phyloP scores from a whole-genome alignment of 2,797 vertebrate species.

The Falco biarmicus region DNA sequence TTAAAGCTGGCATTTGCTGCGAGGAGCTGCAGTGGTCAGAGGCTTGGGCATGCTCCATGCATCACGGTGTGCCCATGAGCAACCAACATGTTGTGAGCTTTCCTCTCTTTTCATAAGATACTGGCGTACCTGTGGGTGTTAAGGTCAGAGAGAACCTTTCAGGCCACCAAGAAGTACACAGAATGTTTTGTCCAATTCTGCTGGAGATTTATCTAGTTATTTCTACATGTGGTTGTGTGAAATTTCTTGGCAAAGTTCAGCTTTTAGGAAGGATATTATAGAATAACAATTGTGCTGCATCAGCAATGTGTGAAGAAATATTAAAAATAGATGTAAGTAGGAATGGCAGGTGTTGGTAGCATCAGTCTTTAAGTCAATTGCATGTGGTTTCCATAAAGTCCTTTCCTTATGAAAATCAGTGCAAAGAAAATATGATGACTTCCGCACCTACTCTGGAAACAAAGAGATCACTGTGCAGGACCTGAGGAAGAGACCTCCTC shows the following conservation, averaged over 20 bases:
- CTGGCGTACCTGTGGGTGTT: background rate
- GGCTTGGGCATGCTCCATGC: background rate
- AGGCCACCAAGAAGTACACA: background rate
- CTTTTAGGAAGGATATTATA: background rate
- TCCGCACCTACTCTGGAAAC: background rate
- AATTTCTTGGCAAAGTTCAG: conserved; percentile 1
- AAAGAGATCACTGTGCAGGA: background rate
- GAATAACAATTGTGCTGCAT: background rate
- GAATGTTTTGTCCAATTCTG: background rate
- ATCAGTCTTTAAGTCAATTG: background rate
- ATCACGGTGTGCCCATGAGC: background rate
- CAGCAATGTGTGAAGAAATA: background rate
- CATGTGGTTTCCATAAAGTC: background rate
- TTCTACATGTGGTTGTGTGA: background rate
- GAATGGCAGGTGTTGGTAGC: background rate
- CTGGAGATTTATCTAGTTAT: background rate
- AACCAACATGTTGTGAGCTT: background rate
- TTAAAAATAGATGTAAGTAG: background rate
- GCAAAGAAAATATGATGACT: background rate
- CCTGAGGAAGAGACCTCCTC: background rate
- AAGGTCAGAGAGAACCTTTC: background rate
- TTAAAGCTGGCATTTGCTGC: background rate
- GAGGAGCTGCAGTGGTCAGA: background rate
- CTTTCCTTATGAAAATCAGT: background rate
- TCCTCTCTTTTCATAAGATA: background rate